Conservation (phyloP, 1,140 invertebrate species). For the Drosophila bocki region DNA sequence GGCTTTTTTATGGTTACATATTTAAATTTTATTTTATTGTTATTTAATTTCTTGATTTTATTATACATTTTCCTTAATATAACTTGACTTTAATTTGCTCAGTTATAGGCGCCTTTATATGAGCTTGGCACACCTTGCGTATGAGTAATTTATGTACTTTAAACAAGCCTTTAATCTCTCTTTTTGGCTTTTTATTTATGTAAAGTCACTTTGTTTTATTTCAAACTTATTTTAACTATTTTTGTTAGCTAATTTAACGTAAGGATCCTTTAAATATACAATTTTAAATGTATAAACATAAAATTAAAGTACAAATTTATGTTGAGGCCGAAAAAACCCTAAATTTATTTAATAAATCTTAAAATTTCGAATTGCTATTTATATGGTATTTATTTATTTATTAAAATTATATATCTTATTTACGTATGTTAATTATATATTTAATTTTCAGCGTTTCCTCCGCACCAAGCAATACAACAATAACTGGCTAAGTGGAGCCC, state of each 20-base stretch:
- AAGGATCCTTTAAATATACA: no score
- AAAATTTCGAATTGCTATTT: accelerated
- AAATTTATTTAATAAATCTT: background rate
- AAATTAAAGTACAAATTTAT: background rate
- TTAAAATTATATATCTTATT: background rate
- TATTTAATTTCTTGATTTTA: background rate
- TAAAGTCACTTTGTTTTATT: background rate
- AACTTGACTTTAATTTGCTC: background rate
- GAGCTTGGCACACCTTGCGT: background rate
- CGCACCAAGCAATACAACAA: conserved; percentile 95
- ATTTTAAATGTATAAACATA: no score
- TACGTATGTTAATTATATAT: background rate
- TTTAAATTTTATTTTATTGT: background rate
- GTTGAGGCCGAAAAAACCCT: no score
- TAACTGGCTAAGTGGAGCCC: conserved; percentile 96
- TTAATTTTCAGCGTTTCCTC: conserved; percentile 83
- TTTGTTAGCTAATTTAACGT: background rate
- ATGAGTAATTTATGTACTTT: conserved; percentile 1
- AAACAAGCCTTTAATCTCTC: background rate
- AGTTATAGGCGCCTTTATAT: background rate
- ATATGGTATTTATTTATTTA: background rate
- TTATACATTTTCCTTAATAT: accelerated
- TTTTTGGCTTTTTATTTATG: background rate
- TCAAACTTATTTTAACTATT: background rate
- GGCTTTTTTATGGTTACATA: no score